Evolutionary conservation across 2,888 invertebrate species (phyloP), one percentile per base, ranked within the genome.

Genomic region (Synanthedon formicaeformis): DNA sequence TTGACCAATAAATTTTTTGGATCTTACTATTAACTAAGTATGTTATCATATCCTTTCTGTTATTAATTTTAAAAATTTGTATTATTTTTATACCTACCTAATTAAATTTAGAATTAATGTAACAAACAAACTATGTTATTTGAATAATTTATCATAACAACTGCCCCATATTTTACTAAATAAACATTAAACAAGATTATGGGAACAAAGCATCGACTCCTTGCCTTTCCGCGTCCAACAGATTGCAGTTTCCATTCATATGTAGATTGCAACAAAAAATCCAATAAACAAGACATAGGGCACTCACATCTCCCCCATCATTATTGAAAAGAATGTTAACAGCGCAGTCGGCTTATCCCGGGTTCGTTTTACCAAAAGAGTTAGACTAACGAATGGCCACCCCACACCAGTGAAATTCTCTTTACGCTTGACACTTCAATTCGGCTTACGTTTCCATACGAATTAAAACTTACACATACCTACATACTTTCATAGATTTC

Each of bases 271-370:
- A 80, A 83, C 85, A 86, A 86, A 87, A 86, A 87, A 86, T 85
- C 86, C 84, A 86, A 86, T 87, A 86, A 86, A 86, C 85, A 85
- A 83, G 81, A 81, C 79, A 77, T 68, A 72, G 81, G 74, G 78
- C 66, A 69, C 75, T 77, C 73, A 67, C 69, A 68, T 72, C 76
- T 78, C 81, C 85, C 84, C 81, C 73, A 72, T 84, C 83, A 83
- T 86, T 86, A 86, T 86, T 85, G 84, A 85, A 84, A 86, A 82
- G 83, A 86, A 86, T 86, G 83, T 85, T 83, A 86, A 79, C 80
- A 80, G 77, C 71, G 77, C 81, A 80, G 71, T 75, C 73, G 75
- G 83, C 80, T 85, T 81, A 86, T 81, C 80, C 76, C 61, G 71
- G 82, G 83, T 76, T 86, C 81, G 80, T 75, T 80, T 86, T 82